Conservation (phyloP, 2,113 vertebrate genomes). For the Lipophrys pholis region DNA sequence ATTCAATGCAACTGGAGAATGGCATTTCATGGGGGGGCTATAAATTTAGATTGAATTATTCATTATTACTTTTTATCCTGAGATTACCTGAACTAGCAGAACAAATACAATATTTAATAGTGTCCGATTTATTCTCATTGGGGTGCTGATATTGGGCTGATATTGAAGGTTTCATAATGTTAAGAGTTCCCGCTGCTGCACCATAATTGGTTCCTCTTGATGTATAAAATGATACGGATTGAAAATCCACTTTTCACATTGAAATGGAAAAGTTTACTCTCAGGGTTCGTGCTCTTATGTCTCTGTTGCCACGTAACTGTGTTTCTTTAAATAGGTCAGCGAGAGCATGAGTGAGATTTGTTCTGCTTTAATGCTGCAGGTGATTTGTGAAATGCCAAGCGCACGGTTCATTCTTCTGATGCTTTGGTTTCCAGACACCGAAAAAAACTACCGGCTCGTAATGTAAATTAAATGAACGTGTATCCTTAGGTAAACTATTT, state of each 20-base stretch:
- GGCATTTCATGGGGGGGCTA: slow-evolving; percentile 44
- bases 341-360: background rate
- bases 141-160: slow-evolving; percentile 25
- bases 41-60: slow-evolving; percentile 61
- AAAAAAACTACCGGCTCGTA: no score
- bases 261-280: slow-evolving; percentile 6
- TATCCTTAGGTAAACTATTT: no score
- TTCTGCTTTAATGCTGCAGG: background rate
- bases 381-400: no score
- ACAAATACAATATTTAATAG: slow-evolving; percentile 65
- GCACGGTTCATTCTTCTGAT: no score
- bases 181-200: slow-evolving; percentile 24
- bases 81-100: slow-evolving; percentile 63
- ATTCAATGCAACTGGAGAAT: slow-evolving; percentile 30
- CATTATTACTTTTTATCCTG: slow-evolving; percentile 53
- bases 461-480: no score
- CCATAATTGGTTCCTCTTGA: slow-evolving; percentile 27
- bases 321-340: background rate
- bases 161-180: slow-evolving; percentile 26
- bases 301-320: background rate
- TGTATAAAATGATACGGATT: slow-evolving; percentile 34
- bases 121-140: slow-evolving; percentile 49
- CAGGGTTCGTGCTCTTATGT: background rate
- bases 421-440: no score
- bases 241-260: slow-evolving; percentile 10